These are phyloP conservation scores for Lepidurus arcticus DNA, from an alignment of 1,140 invertebrate genomes.

Conservation along the genomic window DNA sequence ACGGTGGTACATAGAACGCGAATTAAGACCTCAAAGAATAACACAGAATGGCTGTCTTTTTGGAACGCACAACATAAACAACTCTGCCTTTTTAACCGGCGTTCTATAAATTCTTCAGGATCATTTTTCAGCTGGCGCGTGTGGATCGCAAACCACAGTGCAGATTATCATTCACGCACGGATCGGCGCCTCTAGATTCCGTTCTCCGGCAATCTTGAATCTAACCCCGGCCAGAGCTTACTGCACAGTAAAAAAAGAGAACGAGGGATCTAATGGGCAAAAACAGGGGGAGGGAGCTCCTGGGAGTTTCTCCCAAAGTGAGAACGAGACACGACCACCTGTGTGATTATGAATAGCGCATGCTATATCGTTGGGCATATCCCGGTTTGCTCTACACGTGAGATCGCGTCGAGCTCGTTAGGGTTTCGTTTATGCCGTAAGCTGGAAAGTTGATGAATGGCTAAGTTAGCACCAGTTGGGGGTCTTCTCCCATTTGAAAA, in stretches of 20 bases:
- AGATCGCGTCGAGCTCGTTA: conserved; percentile 17
- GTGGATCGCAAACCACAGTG: background rate
- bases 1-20: conserved; percentile 16
- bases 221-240: background rate
- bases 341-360: conserved; percentile 15
- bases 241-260: background rate
- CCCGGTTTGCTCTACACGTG: background rate
- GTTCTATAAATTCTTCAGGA: background rate
- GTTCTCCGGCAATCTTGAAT: background rate
- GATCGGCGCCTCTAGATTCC: background rate
- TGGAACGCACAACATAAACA: background rate
- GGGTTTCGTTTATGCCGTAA: conserved; percentile 16
- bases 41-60: background rate
- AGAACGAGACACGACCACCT: conserved; percentile 2
- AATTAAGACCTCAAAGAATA: conserved; percentile 2
- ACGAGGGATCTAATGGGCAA: background rate
- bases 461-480: background rate
- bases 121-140: background rate
- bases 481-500: background rate
- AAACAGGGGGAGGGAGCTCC: background rate
- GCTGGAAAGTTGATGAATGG: background rate
- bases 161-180: background rate
- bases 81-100: background rate
- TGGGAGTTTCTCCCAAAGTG: background rate
- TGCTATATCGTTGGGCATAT: background rate